Percentiles rank a stretch among this genome's conserved stretches.
Conservation (phyloP, 2,888 invertebrate species). For the Aproaerema taeniolella region DNA sequence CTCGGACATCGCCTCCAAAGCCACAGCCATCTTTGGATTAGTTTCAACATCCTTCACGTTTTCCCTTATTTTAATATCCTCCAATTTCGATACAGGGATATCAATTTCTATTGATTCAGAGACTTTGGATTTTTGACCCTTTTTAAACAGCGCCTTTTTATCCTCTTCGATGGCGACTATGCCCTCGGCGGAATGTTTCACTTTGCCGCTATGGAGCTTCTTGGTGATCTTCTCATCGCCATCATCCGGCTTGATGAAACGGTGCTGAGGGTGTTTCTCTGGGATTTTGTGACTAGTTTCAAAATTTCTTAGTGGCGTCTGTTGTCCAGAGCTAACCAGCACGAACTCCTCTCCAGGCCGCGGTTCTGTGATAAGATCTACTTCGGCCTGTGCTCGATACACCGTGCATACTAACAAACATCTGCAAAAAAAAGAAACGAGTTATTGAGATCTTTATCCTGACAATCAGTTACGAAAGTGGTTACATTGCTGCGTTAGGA, state of each 20-base stretch:
- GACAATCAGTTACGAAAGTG: constrained; percentile 41
- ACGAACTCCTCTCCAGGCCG: constrained; percentile 82
- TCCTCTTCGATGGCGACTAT: constrained; percentile 70
- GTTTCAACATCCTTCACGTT: constrained; percentile 64
- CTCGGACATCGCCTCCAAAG: constrained; percentile 65
- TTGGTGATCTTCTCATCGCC: constrained; percentile 64
- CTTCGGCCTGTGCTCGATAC: constrained; percentile 65
- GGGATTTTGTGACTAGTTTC: constrained; percentile 86
- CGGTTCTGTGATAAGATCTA: constrained; percentile 80
- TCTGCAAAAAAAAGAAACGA: constrained; percentile 65
- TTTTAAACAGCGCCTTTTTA: constrained; percentile 52
- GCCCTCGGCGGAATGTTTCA: constrained; percentile 57
- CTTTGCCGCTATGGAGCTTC: constrained; percentile 53
- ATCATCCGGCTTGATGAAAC: constrained; percentile 53
- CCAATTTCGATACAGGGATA: constrained; percentile 64
- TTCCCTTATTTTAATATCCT: constrained; percentile 70
- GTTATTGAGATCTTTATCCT: constrained; percentile 24
- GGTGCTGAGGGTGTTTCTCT: constrained; percentile 60
- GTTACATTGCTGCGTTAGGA: constrained; percentile 34
- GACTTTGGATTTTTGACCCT: constrained; percentile 54
- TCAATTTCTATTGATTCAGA: constrained; percentile 67
- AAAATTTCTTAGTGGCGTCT: constrained; percentile 72
- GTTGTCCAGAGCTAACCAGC: constrained; percentile 76
- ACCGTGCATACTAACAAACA: constrained; percentile 66
- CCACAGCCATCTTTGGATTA: constrained; percentile 63